Percentiles rank a stretch among this genome's conserved stretches.
phyloP scores from a whole-genome alignment of 1,140 invertebrate species.

The Cydia splendana region DNA sequence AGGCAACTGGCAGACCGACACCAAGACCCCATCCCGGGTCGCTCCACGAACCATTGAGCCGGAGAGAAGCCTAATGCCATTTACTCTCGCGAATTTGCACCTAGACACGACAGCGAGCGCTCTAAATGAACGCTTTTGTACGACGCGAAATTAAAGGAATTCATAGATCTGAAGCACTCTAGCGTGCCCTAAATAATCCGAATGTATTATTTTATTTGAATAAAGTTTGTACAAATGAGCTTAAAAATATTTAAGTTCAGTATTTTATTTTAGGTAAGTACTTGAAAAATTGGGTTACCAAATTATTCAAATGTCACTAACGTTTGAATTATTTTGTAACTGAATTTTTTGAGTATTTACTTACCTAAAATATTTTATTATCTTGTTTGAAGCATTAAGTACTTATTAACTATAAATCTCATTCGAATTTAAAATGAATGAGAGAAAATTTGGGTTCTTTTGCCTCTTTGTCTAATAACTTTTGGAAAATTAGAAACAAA shows the following conservation, averaged over 20 bases:
- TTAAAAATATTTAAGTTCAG: background rate
- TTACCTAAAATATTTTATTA: background rate
- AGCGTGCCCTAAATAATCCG: constrained; percentile 1
- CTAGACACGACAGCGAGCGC: constrained; percentile 24
- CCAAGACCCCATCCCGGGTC: constrained; percentile 38
- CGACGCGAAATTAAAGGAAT: constrained; percentile 30
- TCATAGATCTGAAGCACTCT: constrained; percentile 7
- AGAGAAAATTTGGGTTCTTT: background rate
- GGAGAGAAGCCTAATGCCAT: constrained; percentile 62
- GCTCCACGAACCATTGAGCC: constrained; percentile 57
- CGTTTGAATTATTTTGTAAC: background rate
- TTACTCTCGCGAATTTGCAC: constrained; percentile 39
- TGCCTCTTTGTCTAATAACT: too few species aligned
- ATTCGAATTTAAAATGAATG: background rate
- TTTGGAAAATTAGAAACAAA: too few species aligned
- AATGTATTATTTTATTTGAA: constrained; percentile 7
- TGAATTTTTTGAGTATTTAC: background rate
- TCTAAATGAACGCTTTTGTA: constrained; percentile 35
- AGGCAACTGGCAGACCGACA: constrained; percentile 2
- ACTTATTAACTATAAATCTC: background rate
- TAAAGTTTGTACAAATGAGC: background rate
- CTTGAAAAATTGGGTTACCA: too few species aligned
- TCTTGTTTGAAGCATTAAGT: background rate
- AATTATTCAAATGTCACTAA: background rate
- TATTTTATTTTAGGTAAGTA: background rate